Conservation (phyloP, 2,888 invertebrate genomes). For the Nematopogon swammerdamellus region DNA sequence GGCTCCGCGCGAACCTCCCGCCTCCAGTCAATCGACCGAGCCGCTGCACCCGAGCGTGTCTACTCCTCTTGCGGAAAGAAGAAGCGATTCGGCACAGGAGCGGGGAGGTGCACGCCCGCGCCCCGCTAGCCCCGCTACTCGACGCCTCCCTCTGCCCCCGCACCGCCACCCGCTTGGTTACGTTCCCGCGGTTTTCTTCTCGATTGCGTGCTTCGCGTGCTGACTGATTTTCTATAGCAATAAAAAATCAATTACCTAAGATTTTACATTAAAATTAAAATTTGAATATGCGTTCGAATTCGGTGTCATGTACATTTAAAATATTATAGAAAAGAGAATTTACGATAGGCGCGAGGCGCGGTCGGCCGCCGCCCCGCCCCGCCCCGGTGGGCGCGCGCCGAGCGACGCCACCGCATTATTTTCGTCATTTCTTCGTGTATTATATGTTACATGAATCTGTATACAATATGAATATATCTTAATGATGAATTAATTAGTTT, state of each 20-base stretch:
- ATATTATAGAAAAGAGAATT: slow-evolving; percentile 51
- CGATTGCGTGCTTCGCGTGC: slow-evolving; percentile 61
- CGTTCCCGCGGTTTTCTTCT: slow-evolving; percentile 57
- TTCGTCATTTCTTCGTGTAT: slow-evolving; percentile 60
- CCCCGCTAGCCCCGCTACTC: slow-evolving; percentile 19
- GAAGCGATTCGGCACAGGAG: neutral
- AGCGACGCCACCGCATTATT: slow-evolving; percentile 46
- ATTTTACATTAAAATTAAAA: slow-evolving; percentile 58
- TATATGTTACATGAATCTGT: slow-evolving; percentile 65
- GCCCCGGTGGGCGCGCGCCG: slow-evolving; percentile 27
- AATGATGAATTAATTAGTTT: slow-evolving; percentile 56
- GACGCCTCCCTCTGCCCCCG: slow-evolving; percentile 25
- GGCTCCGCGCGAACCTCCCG: slow-evolving; percentile 53
- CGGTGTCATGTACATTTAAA: slow-evolving; percentile 59
- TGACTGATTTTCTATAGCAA: slow-evolving; percentile 62
- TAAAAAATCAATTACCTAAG: slow-evolving; percentile 60
- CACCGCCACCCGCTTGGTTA: slow-evolving; percentile 52
- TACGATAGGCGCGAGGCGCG: slow-evolving; percentile 50
- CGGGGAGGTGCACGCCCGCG: neutral
- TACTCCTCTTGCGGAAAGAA: slow-evolving; percentile 9
- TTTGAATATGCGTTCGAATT: slow-evolving; percentile 59
- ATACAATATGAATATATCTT: slow-evolving; percentile 58
- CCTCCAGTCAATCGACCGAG: slow-evolving; percentile 36
- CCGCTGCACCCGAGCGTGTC: slow-evolving; percentile 39
- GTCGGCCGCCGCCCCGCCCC: slow-evolving; percentile 23